Base-by-base conservation (phyloP, 37 sponge, comb jelly and placozoan species). In the Chondrosia reniformis region DNA sequence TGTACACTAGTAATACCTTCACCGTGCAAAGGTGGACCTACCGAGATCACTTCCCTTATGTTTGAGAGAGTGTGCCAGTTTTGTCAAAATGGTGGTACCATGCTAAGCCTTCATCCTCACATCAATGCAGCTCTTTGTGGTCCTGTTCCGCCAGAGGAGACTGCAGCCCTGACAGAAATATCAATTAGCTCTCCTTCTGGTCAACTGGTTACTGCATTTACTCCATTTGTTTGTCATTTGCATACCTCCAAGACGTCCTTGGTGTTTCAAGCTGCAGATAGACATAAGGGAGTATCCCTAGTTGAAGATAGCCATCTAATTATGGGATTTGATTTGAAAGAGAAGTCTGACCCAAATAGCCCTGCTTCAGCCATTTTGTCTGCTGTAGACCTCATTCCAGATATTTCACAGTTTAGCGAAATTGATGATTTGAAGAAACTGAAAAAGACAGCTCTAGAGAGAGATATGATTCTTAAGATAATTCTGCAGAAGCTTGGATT, bases 101-200 rank as follows among this genome's bases (percentile, higher is more conserved):
- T 84, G 21, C 55, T 89, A 31, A 81, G 85, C 64, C 69, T 81
- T 62, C 71, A 89, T 57, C 12, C 62, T 13, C n/a, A 66, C 25
- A 42, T 84, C 13, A 84, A 80, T 39, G 8, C 41, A 49, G 37
- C 28, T 19, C 55, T 89, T 25, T 76, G 79, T 21, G 32, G 46
- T 57, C 67, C 62, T 22, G 49, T 27, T 22, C 41, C 69, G 64
- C 22, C 19, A 19, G 34, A 65, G 4, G 33, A 3, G 31, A 0
- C 1, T 31, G 39, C 33, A 30, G n/a, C 28, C 22, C 61, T 7
- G 6, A 30, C 28, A 13, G 22, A 59, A 25, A 30, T 30, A 19
- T 6, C 8, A 30, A 59, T 13, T 30, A 19, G 6, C 28, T 7
- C 17, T 30, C 61, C n/a, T 13, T 6, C 22, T 59, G 61, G 8